A percentile compares a stretch with the other conserved stretches of the same genome.
These are phyloP conservation scores for Esox niger DNA, from an alignment of 2,113 vertebrate species.

Conservation along the genomic window DNA sequence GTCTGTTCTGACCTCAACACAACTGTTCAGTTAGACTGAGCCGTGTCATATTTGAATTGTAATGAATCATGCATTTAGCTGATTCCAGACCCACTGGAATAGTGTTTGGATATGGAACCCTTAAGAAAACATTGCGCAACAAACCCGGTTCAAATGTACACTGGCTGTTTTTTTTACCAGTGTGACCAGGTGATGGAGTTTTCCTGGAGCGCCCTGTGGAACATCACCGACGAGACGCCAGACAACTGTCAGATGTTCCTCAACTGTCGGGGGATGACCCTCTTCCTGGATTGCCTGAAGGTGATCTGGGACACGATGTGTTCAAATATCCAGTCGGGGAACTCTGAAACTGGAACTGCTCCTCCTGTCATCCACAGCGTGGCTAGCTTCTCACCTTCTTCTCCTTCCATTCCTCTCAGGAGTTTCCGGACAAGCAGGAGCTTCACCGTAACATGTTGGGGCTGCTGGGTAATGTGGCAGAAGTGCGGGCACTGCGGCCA, in stretches of 20 bases:
- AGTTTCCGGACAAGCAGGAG: slow-evolving; percentile 97
- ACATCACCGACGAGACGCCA: slow-evolving; percentile 96
- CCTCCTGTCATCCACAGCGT: background rate
- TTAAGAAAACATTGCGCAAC: too few relatives aligned
- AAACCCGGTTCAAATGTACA: background rate
- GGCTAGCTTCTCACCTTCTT: background rate
- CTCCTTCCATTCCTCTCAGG: slow-evolving; percentile 61
- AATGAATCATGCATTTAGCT: too few relatives aligned
- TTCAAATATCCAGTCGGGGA: background rate
- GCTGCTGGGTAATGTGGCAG: slow-evolving; percentile 92
- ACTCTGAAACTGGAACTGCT: background rate
- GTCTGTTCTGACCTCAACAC: too few relatives aligned
- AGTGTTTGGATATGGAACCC: too few relatives aligned
- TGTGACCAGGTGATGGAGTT: slow-evolving; percentile 99
- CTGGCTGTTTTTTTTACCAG: slow-evolving; percentile 52
- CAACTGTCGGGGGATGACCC: slow-evolving; percentile 91
- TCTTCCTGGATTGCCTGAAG: slow-evolving; percentile 95
- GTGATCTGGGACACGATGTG: slow-evolving; percentile 63
- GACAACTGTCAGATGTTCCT: slow-evolving; percentile 99
- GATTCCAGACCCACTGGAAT: too few relatives aligned
- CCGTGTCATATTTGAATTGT: too few relatives aligned
- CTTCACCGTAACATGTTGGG: slow-evolving; percentile 97
- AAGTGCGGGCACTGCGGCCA: slow-evolving; percentile 88
- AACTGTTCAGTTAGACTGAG: too few relatives aligned
- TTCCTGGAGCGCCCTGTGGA: slow-evolving; percentile 98